Conservation (phyloP, 2,797 vertebrate species). For the Sebastiscus albofasciatus region DNA sequence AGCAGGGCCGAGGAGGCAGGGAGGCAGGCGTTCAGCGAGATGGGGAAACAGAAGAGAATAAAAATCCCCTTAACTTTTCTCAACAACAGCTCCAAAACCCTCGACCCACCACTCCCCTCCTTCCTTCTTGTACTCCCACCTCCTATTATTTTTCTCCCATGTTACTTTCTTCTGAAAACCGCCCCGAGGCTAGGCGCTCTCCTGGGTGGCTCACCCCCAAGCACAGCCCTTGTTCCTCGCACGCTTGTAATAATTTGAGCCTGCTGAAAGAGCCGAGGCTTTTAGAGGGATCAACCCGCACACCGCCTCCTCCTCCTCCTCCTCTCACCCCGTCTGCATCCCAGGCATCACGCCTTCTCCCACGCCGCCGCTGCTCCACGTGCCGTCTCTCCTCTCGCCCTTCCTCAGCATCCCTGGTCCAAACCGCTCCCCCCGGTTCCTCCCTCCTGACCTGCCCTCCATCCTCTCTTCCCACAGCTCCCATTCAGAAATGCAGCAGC, state of each 20-base stretch:
- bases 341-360: slow-evolving; percentile 37
- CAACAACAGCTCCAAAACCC: slow-evolving; percentile 37
- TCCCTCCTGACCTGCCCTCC: slow-evolving; percentile 4
- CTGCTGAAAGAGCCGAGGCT: slow-evolving; percentile 74
- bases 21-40: slow-evolving; percentile 36
- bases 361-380: slow-evolving; percentile 23
- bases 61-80: slow-evolving; percentile 78
- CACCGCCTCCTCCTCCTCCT: slow-evolving; percentile 16
- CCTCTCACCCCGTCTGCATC: slow-evolving; percentile 23
- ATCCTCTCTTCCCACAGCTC: slow-evolving; percentile 3
- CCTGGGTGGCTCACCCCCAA: slow-evolving; percentile 84
- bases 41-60: slow-evolving; percentile 58
- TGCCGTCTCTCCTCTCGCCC: slow-evolving; percentile 12
- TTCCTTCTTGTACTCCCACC: slow-evolving; percentile 66
- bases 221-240: slow-evolving; percentile 81
- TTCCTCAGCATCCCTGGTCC: not conserved
- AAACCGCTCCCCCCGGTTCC: not conserved
- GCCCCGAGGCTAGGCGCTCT: slow-evolving; percentile 83
- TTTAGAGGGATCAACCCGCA: slow-evolving; percentile 78
- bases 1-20: slow-evolving; percentile 22
- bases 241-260: slow-evolving; percentile 81
- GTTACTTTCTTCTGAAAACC: slow-evolving; percentile 82
- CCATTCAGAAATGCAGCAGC: slow-evolving; percentile 10
- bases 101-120: slow-evolving; percentile 42
- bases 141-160: slow-evolving; percentile 76